Evolutionary conservation across 2,113 vertebrate genomes (phyloP).

Genomic region (Aythya baeri): DNA sequence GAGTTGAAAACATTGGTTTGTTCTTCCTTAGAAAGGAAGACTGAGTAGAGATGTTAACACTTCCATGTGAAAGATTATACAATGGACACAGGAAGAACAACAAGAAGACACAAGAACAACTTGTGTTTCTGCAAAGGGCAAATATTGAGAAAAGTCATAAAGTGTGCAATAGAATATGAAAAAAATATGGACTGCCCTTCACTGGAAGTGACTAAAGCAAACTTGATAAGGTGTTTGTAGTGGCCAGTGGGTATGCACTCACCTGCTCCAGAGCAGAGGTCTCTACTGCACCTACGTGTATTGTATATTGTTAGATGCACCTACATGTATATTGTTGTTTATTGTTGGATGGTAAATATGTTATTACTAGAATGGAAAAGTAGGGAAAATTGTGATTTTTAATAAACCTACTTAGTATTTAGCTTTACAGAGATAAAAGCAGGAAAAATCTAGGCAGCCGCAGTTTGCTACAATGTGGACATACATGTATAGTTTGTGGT

Average conservation of each 20-base stretch:
- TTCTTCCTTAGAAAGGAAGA: not conserved
- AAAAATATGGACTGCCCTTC: not conserved
- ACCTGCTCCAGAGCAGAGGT: not conserved
- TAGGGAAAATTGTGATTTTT: not conserved
- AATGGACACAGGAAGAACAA: not conserved
- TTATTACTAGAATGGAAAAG: not conserved
- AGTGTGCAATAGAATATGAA: not conserved
- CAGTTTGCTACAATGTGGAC: not conserved
- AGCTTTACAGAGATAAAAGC: not conserved
- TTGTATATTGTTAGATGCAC: not conserved
- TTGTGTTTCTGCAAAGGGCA: not conserved
- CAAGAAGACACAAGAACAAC: not conserved
- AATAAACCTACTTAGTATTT: not conserved
- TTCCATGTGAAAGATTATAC: not conserved
- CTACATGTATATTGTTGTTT: accelerated
- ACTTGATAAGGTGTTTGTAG: not conserved
- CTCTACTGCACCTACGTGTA: accelerated
- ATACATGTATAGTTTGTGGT: not conserved
- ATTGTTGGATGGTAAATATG: not conserved
- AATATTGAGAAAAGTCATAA: not conserved
- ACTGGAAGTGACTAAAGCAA: not conserved
- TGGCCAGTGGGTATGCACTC: not conserved
- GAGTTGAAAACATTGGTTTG: not conserved
- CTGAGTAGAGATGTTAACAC: not conserved
- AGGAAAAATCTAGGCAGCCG: not conserved